Conservation (phyloP, 2,888 invertebrate species). For the Terebella lapidaria region DNA sequence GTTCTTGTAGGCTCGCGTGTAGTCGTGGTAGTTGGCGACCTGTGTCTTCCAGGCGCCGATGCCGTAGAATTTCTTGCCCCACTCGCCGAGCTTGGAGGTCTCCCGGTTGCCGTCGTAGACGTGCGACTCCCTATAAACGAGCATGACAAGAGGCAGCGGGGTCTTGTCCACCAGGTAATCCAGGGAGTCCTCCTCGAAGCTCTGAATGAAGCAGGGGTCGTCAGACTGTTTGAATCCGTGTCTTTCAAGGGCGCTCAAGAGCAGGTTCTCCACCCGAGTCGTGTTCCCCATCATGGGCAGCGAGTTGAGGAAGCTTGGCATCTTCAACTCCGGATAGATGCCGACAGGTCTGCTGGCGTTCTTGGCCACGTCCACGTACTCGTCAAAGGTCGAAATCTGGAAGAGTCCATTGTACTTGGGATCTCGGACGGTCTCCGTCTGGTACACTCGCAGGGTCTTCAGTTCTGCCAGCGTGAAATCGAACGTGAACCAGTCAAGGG, state of each 20-base stretch:
- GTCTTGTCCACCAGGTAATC: background rate
- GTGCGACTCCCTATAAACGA: background rate
- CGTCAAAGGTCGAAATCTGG: slow-evolving; percentile 2
- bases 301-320: slow-evolving; percentile 1
- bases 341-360: slow-evolving; percentile 7
- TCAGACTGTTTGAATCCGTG: background rate
- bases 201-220: slow-evolving; percentile 10
- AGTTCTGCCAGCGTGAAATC: slow-evolving; percentile 13
- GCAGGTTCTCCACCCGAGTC: slow-evolving; percentile 2
- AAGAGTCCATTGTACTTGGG: slow-evolving; percentile 7
- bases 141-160: background rate
- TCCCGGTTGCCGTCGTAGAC: background rate
- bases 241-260: background rate
- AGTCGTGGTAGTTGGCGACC: background rate
- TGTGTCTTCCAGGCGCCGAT: slow-evolving; percentile 1
- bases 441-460: background rate
- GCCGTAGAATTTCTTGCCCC: background rate
- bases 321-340: slow-evolving; percentile 11
- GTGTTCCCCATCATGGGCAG: background rate
- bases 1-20: slow-evolving; percentile 2
- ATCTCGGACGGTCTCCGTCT: background rate
- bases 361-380: slow-evolving; percentile 6
- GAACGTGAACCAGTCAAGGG: slow-evolving; percentile 5
- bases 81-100: background rate
- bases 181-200: slow-evolving; percentile 1